Base-by-base conservation (phyloP, 2,888 invertebrate species). In the Athalia cordata region DNA sequence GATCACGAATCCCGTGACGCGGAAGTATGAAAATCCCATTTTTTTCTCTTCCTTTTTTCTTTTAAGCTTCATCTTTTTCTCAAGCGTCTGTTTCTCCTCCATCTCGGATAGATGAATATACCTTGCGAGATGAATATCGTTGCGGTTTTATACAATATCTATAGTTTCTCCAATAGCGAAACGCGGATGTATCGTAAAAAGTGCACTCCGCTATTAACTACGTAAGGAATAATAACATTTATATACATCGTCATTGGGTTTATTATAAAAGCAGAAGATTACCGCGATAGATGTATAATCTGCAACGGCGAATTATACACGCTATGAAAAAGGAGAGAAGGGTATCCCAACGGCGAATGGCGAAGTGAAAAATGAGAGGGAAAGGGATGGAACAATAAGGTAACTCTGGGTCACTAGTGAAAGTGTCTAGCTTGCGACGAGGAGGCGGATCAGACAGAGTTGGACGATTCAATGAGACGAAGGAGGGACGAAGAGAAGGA, bases 341-440 rank as follows among this genome's bases (percentile, higher is more conserved):
- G 29, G 29, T 29, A 29, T 29, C 29, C 29, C 62, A 8, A 8
- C 62, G 1, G 8, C 4, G n/a, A 11, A n/a, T 29, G 8, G 50
- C 66, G n/a, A 13, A 64, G 29, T 29, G 59, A 52, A 55, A n/a
- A 55, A 62, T 8, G 15, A 29, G 9, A 43, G 66, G 50, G 55
- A 52, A 74, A 64, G 61, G 50, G 77, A 47, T 50, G 29, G 57
- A 76, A 74, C 70, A 74, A 68, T 74, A 55, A 80, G 83, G 85
- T 85, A 86, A 86, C 87, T 87, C 87, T 89, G 86, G 89, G 89
- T 89, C 89, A 89, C 85, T 85, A 86, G 89, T 89, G 89, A 89
- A 89, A 89, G 89, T 89, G 87, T 84, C 85, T 86, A 85, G 84
- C 59, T 62, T 11, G 15, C 62, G 9, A 7, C 62, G 45, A 52